Conservation (phyloP, 2,113 vertebrate species). For the Mionectes macconnelli region DNA sequence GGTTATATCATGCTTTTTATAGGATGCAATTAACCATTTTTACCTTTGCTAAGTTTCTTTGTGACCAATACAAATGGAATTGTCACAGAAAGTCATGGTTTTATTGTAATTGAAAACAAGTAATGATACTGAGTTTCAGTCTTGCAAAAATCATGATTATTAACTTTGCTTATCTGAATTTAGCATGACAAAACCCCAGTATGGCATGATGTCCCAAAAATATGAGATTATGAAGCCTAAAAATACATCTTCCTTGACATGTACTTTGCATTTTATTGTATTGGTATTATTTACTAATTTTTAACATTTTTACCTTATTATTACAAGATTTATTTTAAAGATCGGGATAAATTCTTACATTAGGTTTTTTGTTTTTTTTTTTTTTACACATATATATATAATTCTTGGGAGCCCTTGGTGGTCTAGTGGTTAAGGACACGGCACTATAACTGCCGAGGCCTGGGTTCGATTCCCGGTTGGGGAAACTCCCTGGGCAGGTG, state of each 20-base stretch:
- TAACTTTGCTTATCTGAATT: background rate
- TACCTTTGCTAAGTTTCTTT: background rate
- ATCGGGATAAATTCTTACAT: background rate
- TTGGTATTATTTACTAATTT: background rate
- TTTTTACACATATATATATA: background rate
- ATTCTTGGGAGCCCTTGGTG: too few species aligned
- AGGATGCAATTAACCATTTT: background rate
- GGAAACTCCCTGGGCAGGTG: too few species aligned
- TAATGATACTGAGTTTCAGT: background rate
- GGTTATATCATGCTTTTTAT: background rate
- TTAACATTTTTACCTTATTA: background rate
- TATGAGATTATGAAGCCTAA: background rate
- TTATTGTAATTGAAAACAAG: background rate
- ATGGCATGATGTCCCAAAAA: background rate
- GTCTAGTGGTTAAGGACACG: too few species aligned
- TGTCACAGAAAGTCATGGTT: background rate
- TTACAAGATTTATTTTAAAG: background rate
- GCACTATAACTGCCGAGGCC: too few species aligned
- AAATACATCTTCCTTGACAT: background rate
- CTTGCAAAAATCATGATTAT: background rate
- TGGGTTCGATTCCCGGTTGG: too few species aligned
- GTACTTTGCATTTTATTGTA: background rate
- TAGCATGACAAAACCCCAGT: rapidly evolving
- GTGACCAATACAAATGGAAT: background rate
- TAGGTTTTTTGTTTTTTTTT: too few species aligned